phyloP scores from a whole-genome alignment of 1,140 invertebrate species.

The Plectrocnemia conspersa region DNA sequence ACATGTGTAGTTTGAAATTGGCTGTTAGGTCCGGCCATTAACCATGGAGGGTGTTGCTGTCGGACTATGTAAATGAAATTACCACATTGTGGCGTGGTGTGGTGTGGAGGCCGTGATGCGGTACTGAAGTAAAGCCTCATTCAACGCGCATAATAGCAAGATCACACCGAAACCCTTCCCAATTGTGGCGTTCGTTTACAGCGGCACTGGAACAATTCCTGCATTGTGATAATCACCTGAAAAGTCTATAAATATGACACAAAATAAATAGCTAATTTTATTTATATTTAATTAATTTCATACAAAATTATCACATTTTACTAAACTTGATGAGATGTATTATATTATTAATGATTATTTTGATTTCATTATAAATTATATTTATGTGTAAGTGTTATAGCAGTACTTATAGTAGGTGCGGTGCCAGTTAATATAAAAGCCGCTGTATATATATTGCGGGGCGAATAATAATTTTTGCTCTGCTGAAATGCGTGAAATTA shows the following conservation, averaged over 20 bases:
- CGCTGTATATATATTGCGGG: slow-evolving; percentile 9
- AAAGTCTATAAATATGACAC: neutral
- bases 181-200: slow-evolving; percentile 2
- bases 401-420: too few species aligned
- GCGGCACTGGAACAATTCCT: neutral
- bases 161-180: slow-evolving; percentile 27
- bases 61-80: slow-evolving; percentile 32
- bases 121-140: slow-evolving; percentile 21
- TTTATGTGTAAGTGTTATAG: too few species aligned
- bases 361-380: too few species aligned
- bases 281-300: too few species aligned
- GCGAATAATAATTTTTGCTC: slow-evolving; percentile 30
- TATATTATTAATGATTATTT: too few species aligned
- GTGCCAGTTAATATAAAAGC: slow-evolving; percentile 14
- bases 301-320: too few species aligned
- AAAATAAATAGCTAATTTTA: neutral
- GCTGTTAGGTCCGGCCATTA: slow-evolving; percentile 26
- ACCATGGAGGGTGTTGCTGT: slow-evolving; percentile 20
- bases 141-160: slow-evolving; percentile 21
- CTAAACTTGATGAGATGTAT: too few species aligned
- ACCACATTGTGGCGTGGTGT: slow-evolving; percentile 14
- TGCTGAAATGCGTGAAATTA: slow-evolving; percentile 33
- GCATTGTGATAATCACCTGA: neutral
- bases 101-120: slow-evolving; percentile 14
- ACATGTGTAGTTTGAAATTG: slow-evolving; percentile 24